Base-by-base conservation (phyloP, 2,888 invertebrate genomes). In the Mesopsocus fuscifrons region DNA sequence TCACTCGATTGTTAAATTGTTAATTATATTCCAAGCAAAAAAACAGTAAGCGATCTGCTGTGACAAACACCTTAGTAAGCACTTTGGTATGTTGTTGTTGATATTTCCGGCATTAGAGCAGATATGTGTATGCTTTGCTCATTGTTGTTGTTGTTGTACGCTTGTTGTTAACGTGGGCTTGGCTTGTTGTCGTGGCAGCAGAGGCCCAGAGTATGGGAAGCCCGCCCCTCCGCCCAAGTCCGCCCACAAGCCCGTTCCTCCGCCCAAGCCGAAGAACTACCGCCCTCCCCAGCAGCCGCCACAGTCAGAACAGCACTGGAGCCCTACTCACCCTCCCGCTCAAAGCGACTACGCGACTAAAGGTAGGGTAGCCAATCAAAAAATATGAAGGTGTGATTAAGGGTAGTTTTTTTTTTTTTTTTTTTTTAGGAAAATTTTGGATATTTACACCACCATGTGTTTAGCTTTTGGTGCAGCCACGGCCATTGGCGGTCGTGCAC, bases 241-340 rank as follows among this genome's bases (percentile, higher is more conserved):
- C 4, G 47, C 49, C 34, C 87, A 87, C 62, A 89, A 88, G 60
- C 89, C 89, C 0, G 77, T 89, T 43, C 89, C 89, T 32, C 89
- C 89, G 21, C 89, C 89, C 6, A 91, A 91, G 57, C 89, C 89
- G 35, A 88, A 88, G 57, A 87, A 88, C 62, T 89, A 88, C 60
- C 73, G 85, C 34, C 84, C 87, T 30, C 77, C 79, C 1, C 64
- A 68, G 45, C 58, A 57, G 42, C 62, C 63, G 38, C 38, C 38
- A 13, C n/a, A 20, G 6, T 15, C 15, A 16, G 20, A 38, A 5
- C 38, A 38, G 38, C n/a, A 16, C 5, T 38, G 38, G 38, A 38
- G 21, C 20, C 21, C 38, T 5, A 15, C 15, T 18, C 44, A 35
- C 17, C 40, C 20, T 26, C 40, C 44, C n/a, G 23, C 40, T 8